Conservation (phyloP, 2,113 vertebrate genomes). For the Callorhinus ursinus region DNA sequence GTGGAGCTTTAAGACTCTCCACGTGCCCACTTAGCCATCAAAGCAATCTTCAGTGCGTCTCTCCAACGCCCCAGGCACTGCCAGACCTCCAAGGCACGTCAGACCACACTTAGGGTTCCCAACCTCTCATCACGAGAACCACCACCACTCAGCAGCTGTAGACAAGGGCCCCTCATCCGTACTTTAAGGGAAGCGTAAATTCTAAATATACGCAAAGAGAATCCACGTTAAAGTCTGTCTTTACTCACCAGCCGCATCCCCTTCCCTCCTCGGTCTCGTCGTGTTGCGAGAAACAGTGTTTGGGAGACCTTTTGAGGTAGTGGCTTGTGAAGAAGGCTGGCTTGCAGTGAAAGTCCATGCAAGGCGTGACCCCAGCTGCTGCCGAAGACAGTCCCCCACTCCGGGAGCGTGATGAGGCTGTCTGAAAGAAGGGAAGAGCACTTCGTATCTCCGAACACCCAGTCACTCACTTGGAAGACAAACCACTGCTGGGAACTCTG, state of each 20-base stretch:
- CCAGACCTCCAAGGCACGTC: accelerated
- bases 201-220: not conserved
- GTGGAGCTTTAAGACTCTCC: not conserved
- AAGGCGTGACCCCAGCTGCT: conserved; percentile 92
- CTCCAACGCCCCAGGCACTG: too few relatives aligned
- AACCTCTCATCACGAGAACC: not conserved
- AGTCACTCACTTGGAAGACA: not conserved
- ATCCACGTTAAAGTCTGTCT: not conserved
- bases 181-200: not conserved
- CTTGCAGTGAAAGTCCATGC: conserved; percentile 91
- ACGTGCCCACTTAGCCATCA: not conserved
- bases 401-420: conserved; percentile 89
- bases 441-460: not conserved
- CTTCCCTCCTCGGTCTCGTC: conserved; percentile 89
- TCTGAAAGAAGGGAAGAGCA: conserved; percentile 72
- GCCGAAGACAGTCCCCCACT: conserved; percentile 87
- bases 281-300: conserved; percentile 83
- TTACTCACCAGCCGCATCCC: conserved; percentile 89
- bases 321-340: conserved; percentile 87
- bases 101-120: not conserved
- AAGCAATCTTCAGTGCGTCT: accelerated
- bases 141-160: not conserved
- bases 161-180: not conserved
- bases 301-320: conserved; percentile 88
- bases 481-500: accelerated